Conservation (phyloP, 2,888 invertebrate genomes). For the Scaeva pyrastri region DNA sequence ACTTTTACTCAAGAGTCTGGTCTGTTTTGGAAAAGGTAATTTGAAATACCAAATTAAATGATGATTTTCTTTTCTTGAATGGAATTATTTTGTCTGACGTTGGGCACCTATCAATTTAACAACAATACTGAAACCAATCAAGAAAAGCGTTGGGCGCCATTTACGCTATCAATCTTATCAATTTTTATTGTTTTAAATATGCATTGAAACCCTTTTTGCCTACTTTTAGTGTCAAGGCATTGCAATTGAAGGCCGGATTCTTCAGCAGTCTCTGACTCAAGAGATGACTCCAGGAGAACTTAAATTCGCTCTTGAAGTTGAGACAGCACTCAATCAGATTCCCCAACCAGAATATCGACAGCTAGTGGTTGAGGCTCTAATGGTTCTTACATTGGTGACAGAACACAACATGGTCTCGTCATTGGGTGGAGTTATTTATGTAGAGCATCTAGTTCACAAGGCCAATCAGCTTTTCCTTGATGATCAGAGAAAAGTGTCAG, state of each 20-base stretch:
- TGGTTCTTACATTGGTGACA: constrained; percentile 96
- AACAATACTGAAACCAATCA: not conserved
- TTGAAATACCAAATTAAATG: not conserved
- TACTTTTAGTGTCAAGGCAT: constrained; percentile 93
- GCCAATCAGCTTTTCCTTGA: constrained; percentile 97
- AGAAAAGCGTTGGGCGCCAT: constrained; percentile 7
- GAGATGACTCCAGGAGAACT: constrained; percentile 99
- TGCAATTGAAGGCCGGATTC: constrained; percentile 94
- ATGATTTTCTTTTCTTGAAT: too few species aligned
- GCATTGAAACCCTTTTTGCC: not conserved
- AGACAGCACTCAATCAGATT: constrained; percentile 97
- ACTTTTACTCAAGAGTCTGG: constrained; percentile 98
- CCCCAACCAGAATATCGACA: constrained; percentile 99
- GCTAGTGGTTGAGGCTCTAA: constrained; percentile 97
- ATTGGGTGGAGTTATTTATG: constrained; percentile 92
- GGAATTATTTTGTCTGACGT: not conserved
- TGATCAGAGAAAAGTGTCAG: constrained; percentile 96
- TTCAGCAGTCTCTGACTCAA: constrained; percentile 96
- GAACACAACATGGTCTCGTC: constrained; percentile 92
- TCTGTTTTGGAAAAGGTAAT: constrained; percentile 92
- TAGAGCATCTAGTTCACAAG: constrained; percentile 96
- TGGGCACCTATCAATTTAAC: not conserved
- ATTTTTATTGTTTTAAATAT: not conserved
- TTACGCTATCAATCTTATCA: not conserved
- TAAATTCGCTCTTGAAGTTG: constrained; percentile 98